These are phyloP conservation scores for Laspeyria flexula DNA, from an alignment of 2,888 invertebrate species.

Conservation along the genomic window DNA sequence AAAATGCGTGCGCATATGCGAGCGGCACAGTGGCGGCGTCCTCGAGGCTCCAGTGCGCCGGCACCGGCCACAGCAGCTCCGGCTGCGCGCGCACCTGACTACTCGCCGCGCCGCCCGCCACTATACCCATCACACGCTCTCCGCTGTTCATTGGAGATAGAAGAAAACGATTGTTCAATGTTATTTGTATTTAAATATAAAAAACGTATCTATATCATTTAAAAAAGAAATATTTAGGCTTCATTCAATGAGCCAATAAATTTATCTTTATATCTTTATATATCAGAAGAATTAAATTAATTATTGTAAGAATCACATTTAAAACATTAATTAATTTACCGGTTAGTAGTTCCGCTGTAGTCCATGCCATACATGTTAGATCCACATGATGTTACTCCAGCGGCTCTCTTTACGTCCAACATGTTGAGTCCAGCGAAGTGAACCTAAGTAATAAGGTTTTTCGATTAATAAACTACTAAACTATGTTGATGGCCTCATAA, in stretches of 20 bases:
- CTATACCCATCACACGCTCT: conserved; percentile 87
- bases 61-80: conserved; percentile 87
- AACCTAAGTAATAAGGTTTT: no score
- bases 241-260: no score
- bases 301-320: no score
- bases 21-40: conserved; percentile 92
- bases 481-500: no score
- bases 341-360: conserved; percentile 11
- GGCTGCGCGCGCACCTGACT: conserved; percentile 79
- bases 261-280: no score
- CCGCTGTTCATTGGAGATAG: conserved; percentile 58
- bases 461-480: no score
- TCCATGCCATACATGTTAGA: conserved; percentile 4
- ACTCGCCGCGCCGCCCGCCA: conserved; percentile 78
- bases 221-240: no score
- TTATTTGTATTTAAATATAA: no score
- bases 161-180: no score
- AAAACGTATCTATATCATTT: no score
- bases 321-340: neutral
- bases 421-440: conserved; percentile 35
- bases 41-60: conserved; percentile 88
- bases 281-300: no score
- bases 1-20: conserved; percentile 87
- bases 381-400: conserved; percentile 31
- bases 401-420: conserved; percentile 51